Percentiles rank a stretch among this genome's conserved stretches.
Conservation (phyloP, 92 coral and sea anemone species). For the Zoanthus gigantus region DNA sequence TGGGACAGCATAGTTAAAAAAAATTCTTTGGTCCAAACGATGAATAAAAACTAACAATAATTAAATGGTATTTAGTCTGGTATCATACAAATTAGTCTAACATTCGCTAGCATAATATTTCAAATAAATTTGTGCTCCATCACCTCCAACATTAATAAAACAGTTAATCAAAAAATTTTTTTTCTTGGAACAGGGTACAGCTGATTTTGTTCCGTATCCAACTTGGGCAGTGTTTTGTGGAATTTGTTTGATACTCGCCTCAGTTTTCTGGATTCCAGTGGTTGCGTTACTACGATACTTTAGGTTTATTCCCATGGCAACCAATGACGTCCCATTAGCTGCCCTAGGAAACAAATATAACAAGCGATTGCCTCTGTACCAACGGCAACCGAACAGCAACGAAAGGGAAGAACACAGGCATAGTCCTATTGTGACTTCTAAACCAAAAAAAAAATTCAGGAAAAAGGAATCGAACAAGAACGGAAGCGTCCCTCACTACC, state of each 20-base stretch:
- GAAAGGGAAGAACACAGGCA: slow-evolving; percentile 21
- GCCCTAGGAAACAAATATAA: slow-evolving; percentile 65
- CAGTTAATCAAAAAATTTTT: not conserved
- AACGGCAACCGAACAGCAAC: slow-evolving; percentile 24
- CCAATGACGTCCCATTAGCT: slow-evolving; percentile 69
- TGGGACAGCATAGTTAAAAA: too few relatives aligned
- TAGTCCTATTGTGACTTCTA: slow-evolving; percentile 10
- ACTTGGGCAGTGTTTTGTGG: slow-evolving; percentile 92
- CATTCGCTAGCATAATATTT: too few relatives aligned
- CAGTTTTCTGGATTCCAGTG: slow-evolving; percentile 93
- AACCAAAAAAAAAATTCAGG: slow-evolving; percentile 12
- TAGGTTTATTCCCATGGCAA: slow-evolving; percentile 71
- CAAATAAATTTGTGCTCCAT: too few relatives aligned
- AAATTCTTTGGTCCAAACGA: too few relatives aligned
- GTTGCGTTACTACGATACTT: slow-evolving; percentile 88
- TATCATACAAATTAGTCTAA: too few relatives aligned
- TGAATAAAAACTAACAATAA: too few relatives aligned
- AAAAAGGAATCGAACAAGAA: slow-evolving; percentile 3
- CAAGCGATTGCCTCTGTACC: slow-evolving; percentile 71
- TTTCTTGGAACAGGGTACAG: slow-evolving; percentile 44
- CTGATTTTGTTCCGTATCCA: slow-evolving; percentile 69
- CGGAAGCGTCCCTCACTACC: slow-evolving; percentile 44
- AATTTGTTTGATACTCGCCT: slow-evolving; percentile 78
- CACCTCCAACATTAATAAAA: not conserved
- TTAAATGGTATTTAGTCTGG: too few relatives aligned